Evolutionary conservation across 2,113 vertebrate genomes (phyloP).

Genomic region (Plecotus auritus): DNA sequence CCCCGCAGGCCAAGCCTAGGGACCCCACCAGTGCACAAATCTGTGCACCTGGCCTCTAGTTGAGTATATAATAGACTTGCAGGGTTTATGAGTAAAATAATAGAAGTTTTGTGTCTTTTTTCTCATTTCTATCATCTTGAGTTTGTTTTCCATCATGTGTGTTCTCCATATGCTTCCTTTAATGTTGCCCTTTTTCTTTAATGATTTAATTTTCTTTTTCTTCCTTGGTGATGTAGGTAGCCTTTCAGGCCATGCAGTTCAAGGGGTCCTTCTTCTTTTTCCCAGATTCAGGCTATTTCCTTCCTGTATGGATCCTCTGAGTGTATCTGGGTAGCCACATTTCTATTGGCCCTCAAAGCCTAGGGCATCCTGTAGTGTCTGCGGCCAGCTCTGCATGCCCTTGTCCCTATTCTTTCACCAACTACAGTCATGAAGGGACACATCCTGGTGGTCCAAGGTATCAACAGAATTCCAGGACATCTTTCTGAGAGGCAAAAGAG

Average conservation of each 20-base stretch:
- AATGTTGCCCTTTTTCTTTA: neutral
- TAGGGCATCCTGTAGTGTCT: neutral
- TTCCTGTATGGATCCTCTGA: neutral
- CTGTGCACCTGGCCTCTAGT: too few species aligned
- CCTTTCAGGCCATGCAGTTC: neutral
- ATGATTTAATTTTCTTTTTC: neutral
- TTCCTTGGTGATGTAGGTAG: neutral
- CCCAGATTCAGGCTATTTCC: neutral
- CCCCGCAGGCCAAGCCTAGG: too few species aligned
- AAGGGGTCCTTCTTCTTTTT: neutral
- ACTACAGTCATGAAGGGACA: neutral
- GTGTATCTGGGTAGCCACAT: neutral
- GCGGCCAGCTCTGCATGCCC: neutral
- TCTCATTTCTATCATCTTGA: neutral
- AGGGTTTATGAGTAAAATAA: neutral
- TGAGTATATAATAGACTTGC: neutral
- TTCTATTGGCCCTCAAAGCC: neutral
- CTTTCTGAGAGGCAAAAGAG: neutral
- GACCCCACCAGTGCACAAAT: too few species aligned
- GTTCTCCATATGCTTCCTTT: neutral
- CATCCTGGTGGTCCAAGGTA: neutral
- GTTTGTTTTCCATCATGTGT: neutral
- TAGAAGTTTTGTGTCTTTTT: neutral
- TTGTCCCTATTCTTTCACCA: neutral
- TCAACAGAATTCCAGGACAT: neutral